Percentiles rank a stretch among this genome's conserved stretches.
Evolutionary conservation across 2,797 vertebrate genomes (phyloP).

Genomic region (Cyclopterus lumpus): DNA sequence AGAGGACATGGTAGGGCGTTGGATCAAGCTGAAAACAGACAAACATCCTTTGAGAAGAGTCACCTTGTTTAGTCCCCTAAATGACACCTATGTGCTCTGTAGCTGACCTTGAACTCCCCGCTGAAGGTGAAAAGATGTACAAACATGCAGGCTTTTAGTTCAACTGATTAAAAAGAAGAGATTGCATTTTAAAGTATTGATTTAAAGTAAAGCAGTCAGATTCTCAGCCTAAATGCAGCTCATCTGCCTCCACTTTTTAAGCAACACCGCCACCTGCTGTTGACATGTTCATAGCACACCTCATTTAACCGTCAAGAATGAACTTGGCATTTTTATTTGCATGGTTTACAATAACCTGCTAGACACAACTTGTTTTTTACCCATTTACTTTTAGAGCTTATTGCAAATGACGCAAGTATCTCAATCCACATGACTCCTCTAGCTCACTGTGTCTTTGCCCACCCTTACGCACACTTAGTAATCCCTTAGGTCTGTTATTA

Average conservation of each 20-base stretch:
- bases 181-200: not conserved
- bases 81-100: not conserved
- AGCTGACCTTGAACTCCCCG: not conserved
- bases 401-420: not conserved
- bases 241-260: constrained; percentile 36
- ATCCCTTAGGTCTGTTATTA: constrained; percentile 2
- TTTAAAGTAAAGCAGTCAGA: not conserved
- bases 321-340: not conserved
- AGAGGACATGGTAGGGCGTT: too few species aligned
- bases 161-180: not conserved
- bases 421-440: not conserved
- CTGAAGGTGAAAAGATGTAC: not conserved
- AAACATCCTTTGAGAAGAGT: too few species aligned
- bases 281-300: constrained; percentile 25
- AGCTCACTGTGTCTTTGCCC: not conserved
- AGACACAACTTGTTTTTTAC: not conserved
- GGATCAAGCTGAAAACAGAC: too few species aligned
- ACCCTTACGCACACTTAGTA: not conserved
- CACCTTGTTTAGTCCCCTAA: too few species aligned
- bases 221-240: constrained; percentile 4
- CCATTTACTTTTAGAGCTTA: not conserved
- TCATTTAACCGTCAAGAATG: constrained; percentile 10
- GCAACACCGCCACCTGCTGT: constrained; percentile 66
- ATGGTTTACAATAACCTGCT: not conserved
- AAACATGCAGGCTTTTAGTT: not conserved